A percentile compares a stretch with the other conserved stretches of the same genome.
Evolutionary conservation across 2,888 invertebrate species (phyloP).

Genomic region (Sminthurides aquaticus): DNA sequence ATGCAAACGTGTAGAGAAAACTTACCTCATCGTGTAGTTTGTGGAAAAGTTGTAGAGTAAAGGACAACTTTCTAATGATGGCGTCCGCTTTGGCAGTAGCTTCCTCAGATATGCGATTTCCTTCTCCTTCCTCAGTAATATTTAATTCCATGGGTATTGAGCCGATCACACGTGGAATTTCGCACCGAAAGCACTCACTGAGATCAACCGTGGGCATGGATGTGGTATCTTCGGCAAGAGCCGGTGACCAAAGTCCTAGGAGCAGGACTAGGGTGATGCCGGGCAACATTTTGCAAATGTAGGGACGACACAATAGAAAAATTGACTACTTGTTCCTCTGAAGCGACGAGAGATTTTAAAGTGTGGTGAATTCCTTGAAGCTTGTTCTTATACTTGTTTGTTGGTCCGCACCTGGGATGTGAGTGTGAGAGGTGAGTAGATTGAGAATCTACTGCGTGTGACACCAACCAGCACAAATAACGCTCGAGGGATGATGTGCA

Average conservation of each 20-base stretch:
- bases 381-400: not conserved
- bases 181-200: slow-evolving; percentile 1
- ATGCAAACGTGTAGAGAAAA: not conserved
- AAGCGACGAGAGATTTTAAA: no score
- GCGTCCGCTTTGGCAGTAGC: not conserved
- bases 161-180: not conserved
- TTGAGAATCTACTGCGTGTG: not conserved
- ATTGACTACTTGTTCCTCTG: no score
- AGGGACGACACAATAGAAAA: no score
- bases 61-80: slow-evolving; percentile 27
- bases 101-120: not conserved
- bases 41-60: slow-evolving; percentile 38
- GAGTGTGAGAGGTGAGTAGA: not conserved
- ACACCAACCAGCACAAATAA: not conserved
- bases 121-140: slow-evolving; percentile 1
- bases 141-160: not conserved
- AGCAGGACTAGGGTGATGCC: not conserved
- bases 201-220: not conserved
- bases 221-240: not conserved
- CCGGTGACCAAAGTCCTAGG: not conserved
- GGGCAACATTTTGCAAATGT: not conserved
- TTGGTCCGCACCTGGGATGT: not conserved
- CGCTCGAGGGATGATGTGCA: not conserved
- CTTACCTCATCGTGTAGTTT: slow-evolving; percentile 36
- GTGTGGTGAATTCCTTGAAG: no score